These are phyloP conservation scores for Champsocephalus gunnari DNA, from an alignment of 2,797 vertebrate species.

Conservation along the genomic window DNA sequence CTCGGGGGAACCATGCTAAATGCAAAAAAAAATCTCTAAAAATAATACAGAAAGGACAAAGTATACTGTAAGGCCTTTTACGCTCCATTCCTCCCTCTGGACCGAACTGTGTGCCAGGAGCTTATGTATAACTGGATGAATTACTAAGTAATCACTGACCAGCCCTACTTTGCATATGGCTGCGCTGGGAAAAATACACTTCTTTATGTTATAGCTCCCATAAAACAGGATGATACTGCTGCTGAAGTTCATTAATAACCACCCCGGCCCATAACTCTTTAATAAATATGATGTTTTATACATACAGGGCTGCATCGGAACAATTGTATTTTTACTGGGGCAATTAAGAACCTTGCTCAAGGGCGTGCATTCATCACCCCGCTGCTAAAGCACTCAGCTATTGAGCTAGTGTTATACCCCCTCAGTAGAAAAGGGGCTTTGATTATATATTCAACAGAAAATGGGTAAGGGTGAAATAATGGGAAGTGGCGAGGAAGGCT, in stretches of 20 bases:
- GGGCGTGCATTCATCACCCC: conserved; percentile 73
- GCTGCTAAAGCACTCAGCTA: conserved; percentile 74
- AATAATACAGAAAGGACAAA: conserved; percentile 65
- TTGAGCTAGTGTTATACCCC: conserved; percentile 63
- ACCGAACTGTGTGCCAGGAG: conserved; percentile 56
- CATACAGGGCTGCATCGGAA: conserved; percentile 54
- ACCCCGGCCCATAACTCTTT: conserved; percentile 53
- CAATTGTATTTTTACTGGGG: conserved; percentile 71
- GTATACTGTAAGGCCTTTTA: conserved; percentile 51
- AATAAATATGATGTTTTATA: conserved; percentile 65
- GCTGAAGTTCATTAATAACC: conserved; percentile 71
- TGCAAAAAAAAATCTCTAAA: conserved; percentile 29
- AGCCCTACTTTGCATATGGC: conserved; percentile 69
- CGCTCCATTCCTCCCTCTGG: conserved; percentile 60
- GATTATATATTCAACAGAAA: conserved; percentile 78
- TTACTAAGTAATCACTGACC: conserved; percentile 74
- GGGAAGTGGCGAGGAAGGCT: conserved; percentile 73
- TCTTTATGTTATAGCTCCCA: conserved; percentile 62
- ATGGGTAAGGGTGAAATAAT: conserved; percentile 55
- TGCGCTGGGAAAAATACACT: conserved; percentile 53
- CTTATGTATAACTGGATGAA: conserved; percentile 78
- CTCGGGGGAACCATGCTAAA: conserved; percentile 60
- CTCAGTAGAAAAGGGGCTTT: conserved; percentile 65
- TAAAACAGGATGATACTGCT: conserved; percentile 64
- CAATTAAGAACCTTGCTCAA: conserved; percentile 82